phyloP scores from a whole-genome alignment of 1,140 invertebrate species.

The Hesperophylax magnus region DNA sequence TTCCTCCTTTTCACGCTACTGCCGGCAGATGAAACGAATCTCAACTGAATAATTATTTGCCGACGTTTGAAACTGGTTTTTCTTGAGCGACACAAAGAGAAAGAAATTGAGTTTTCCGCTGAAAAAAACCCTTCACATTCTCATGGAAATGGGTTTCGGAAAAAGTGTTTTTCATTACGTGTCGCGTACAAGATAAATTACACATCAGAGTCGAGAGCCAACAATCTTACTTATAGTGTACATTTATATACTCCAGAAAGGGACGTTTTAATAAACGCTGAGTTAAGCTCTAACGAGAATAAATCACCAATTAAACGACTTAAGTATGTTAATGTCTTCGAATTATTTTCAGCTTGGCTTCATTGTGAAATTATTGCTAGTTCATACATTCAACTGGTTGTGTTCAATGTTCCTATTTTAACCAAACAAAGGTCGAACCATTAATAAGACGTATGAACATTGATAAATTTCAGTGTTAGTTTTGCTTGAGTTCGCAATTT shows the following conservation, averaged over 20 bases:
- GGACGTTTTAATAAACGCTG: neutral
- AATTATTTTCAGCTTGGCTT: no score
- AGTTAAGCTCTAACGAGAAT: no score
- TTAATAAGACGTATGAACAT: no score
- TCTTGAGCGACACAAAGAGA: slow-evolving; percentile 2
- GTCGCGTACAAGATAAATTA: slow-evolving; percentile 5
- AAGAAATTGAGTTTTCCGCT: slow-evolving; percentile 27
- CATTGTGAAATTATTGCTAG: no score
- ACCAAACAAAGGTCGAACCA: no score
- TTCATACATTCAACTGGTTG: no score
- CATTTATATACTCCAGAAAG: neutral
- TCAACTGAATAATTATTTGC: slow-evolving; percentile 26
- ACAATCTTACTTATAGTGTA: neutral
- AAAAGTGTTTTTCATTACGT: slow-evolving; percentile 25
- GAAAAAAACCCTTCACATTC: slow-evolving; percentile 7
- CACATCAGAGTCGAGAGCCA: neutral
- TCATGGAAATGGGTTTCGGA: neutral
- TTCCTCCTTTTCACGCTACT: neutral
- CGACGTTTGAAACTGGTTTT: slow-evolving; percentile 1
- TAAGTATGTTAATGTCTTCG: no score
- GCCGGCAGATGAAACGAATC: neutral
- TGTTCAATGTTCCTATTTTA: no score
- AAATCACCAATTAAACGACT: no score
- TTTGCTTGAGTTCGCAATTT: no score
- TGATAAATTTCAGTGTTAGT: no score